A percentile compares a stretch with the other conserved stretches of the same genome.
phyloP scores from a whole-genome alignment of 2,888 invertebrate genomes.

The Panzeria rudis region DNA sequence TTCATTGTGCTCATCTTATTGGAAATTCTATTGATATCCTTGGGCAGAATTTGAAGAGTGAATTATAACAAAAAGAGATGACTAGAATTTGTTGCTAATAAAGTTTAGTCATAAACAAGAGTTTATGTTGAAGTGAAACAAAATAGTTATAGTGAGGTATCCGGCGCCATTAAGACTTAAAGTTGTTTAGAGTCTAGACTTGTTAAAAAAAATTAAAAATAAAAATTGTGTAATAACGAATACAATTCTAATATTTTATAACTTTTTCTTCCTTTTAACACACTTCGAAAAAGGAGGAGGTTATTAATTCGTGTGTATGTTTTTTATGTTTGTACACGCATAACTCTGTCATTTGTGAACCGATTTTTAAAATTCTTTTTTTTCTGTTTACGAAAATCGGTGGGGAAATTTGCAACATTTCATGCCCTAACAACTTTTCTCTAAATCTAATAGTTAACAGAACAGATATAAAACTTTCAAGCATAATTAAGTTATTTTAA shows the following conservation, averaged over 20 bases:
- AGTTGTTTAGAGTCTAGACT: slow-evolving; percentile 50
- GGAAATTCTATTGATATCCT: slow-evolving; percentile 28
- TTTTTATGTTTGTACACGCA: no score
- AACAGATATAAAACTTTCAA: no score
- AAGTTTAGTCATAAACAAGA: slow-evolving; percentile 10
- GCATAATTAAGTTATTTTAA: no score
- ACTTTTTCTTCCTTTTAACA: not conserved
- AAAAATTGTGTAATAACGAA: slow-evolving; percentile 5
- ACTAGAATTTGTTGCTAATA: slow-evolving; percentile 36
- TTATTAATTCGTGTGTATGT: no score
- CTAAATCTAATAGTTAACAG: no score
- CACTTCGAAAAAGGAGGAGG: no score
- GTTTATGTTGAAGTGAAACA: not conserved
- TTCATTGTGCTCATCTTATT: not conserved
- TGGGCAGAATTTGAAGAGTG: not conserved
- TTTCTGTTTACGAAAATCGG: no score
- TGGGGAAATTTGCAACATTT: no score
- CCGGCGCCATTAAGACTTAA: slow-evolving; percentile 43
- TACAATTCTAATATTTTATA: slow-evolving; percentile 5
- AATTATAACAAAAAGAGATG: not conserved
- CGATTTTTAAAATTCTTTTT: no score
- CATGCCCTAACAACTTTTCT: no score
- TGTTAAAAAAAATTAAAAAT: not conserved
- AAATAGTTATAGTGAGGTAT: slow-evolving; percentile 6
- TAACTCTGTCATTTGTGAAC: no score